Conservation (phyloP, 2,888 invertebrate genomes). For the Drosophila longiperda region DNA sequence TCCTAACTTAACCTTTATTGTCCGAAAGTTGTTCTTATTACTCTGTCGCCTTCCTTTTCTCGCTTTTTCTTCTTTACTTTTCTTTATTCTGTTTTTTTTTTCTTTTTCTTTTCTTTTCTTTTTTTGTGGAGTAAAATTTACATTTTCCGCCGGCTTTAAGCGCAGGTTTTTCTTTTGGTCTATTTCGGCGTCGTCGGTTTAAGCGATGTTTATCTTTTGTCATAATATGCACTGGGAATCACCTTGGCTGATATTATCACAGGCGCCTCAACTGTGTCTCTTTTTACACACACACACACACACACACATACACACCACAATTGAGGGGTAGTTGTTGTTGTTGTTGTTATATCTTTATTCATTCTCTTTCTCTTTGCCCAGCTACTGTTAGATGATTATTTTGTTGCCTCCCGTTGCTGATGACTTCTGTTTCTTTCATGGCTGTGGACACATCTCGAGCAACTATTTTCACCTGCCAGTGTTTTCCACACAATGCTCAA, state of each 20-base stretch:
- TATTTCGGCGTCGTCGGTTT: conserved; percentile 49
- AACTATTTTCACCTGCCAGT: conserved; percentile 32
- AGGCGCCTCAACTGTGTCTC: conserved; percentile 49
- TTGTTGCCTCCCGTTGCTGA: conserved; percentile 37
- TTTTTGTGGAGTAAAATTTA: conserved; percentile 61
- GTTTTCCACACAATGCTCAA: conserved; percentile 45
- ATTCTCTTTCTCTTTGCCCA: neutral
- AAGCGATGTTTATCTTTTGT: conserved; percentile 79
- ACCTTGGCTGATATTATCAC: conserved; percentile 74
- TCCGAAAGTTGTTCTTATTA: conserved; percentile 76
- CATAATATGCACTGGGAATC: conserved; percentile 82
- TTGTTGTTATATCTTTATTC: conserved; percentile 18
- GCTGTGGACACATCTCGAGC: conserved; percentile 6
- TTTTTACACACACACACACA: conserved; percentile 13
- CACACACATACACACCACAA: conserved; percentile 1
- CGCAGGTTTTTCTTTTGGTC: conserved; percentile 27
- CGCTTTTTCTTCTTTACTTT: conserved; percentile 37
- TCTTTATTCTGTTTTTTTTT: conserved; percentile 23
- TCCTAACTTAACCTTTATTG: conserved; percentile 80
- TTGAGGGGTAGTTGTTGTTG: conserved; percentile 35
- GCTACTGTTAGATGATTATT: conserved; percentile 64
- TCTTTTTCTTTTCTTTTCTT: conserved; percentile 31
- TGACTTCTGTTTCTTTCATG: conserved; percentile 45
- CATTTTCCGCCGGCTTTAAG: conserved; percentile 70
- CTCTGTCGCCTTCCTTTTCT: conserved; percentile 33